A percentile compares a stretch with the other conserved stretches of the same genome.
phyloP scores from a whole-genome alignment of 2,113 vertebrate genomes.

The Ibidorhyncha struthersii region DNA sequence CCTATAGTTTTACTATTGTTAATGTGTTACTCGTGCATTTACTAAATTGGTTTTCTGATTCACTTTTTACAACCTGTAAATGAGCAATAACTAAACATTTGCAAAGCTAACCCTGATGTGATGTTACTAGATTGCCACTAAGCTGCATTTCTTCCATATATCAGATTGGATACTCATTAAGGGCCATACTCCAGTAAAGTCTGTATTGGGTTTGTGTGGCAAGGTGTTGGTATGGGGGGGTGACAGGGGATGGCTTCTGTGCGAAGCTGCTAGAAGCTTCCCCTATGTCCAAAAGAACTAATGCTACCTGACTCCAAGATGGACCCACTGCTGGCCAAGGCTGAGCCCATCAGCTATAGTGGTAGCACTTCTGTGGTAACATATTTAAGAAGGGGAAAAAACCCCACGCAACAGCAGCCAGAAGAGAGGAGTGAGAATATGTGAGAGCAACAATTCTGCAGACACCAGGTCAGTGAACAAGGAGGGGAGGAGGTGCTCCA shows the following conservation, averaged over 20 bases:
- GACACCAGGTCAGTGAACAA: not conserved
- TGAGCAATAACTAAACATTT: not conserved
- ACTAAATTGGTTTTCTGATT: not conserved
- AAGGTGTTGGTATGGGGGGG: not conserved
- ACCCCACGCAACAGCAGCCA: not conserved
- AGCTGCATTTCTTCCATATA: not conserved
- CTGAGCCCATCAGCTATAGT: not conserved
- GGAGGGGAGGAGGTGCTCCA: not conserved
- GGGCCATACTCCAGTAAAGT: not conserved
- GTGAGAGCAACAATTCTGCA: not conserved
- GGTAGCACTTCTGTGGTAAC: not conserved
- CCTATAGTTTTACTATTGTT: not conserved
- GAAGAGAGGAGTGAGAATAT: not conserved
- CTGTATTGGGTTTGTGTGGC: not conserved
- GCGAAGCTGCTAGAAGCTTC: not conserved
- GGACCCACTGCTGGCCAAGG: not conserved
- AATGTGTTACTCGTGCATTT: not conserved
- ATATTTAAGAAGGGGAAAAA: not conserved
- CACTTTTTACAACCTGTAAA: not conserved
- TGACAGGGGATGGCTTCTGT: not conserved
- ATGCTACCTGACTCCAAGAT: not conserved
- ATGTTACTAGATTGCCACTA: fast-evolving
- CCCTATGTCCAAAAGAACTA: not conserved
- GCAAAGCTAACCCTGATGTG: not conserved
- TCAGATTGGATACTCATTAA: not conserved